Base-by-base conservation (phyloP, 1,140 invertebrate species). In the Drosophila cardini region DNA sequence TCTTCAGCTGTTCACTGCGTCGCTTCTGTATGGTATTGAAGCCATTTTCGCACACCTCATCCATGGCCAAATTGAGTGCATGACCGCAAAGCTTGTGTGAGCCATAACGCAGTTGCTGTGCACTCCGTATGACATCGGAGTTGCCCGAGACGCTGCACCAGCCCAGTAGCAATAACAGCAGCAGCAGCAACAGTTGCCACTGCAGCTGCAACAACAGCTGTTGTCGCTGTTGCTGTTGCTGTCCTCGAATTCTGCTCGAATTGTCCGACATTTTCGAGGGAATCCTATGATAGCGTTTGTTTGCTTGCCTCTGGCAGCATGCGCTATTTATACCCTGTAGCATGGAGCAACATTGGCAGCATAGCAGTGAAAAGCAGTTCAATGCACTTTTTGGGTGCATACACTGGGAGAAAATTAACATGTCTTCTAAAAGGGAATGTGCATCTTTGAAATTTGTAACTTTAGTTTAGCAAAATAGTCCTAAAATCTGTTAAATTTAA, bases 21-120 rank as follows among this genome's bases (percentile, higher is more conserved):
- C 58, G 63, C 21, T 53, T 70, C 11, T 60, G 16, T 43, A 80
- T 46, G 1, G 73, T 36, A 21, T 89, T 85, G 50, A 70, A 89
- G 18, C 84, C 86, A 15, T 69, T 60, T 32, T 63, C 58, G 26
- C 87, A 90, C 34, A 78, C 80, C 50, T 60, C 7, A 7, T 87
- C 83, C 71, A 90, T 61, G 62, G 87, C 83, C 45, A 78, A 67
- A 46, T 78, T 76, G 18, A 90, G 69, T 0, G 55, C 62, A 2
- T 68, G 16, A 34, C 87, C 87, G 38, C 87, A 90, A 18, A 90
- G 62, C 36, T 84, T 90, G 60, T 90, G 86, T 45, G 36, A 61
- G 53, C 87, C 82, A 40, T 45, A 30, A n/a, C 76, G 63, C 63
- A 82, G 50, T 36, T 72, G 72, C 30, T 79, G 72, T 36, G 57